Base-by-base conservation (phyloP, 53 echinoderm and acorn worm species). In the Luidia sarsii region DNA sequence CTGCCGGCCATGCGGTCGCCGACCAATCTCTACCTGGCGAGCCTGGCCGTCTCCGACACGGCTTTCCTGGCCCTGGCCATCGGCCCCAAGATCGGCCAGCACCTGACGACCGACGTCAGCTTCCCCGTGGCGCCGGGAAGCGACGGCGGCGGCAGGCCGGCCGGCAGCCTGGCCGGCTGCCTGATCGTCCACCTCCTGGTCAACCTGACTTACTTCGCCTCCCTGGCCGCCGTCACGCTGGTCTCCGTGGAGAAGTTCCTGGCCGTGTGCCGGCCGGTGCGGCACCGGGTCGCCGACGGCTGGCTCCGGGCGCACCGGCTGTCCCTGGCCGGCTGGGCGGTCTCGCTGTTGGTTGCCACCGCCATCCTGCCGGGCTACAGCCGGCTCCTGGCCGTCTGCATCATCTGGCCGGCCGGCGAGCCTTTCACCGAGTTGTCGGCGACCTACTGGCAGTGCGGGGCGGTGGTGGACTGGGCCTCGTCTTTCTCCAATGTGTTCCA, bases 1-100 rank as follows among this genome's bases (percentile, higher is more conserved):
- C 55, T 95, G 11, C 87, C 50, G 9, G 64, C 81, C 1, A 95
- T 95, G 95, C 87, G 92, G 4, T 92, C 92, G 22, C 66, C 92
- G n/a, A 95, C 91, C 39, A 95, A 95, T 65, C 77, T 87, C 45
- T 95, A 95, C 66, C 77, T 95, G 65, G 84, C 87, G 50, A 95
- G 92, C 36, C 75, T 95, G 5, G 95, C 95, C 65, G 33, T 92
- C 13, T 65, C 89, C 1, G 95, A 95, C 52, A 75, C 83, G 39
- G 57, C 67, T 39, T 92, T 91, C 54, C 57, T 95, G 32, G 51
- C 68, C 22, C 67, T 86, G 24, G 95, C 87, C 33, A 84, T 87
- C 24, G 35, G 86, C 2, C 73, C 87, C 28, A 95, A 92, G 66
- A 32, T 89, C 19, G 39, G 83, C 70, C 80, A 87, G 25, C 91